Evolutionary conservation across 2,113 vertebrate species (phyloP).

Genomic region (Cyrtonyx montezumae): DNA sequence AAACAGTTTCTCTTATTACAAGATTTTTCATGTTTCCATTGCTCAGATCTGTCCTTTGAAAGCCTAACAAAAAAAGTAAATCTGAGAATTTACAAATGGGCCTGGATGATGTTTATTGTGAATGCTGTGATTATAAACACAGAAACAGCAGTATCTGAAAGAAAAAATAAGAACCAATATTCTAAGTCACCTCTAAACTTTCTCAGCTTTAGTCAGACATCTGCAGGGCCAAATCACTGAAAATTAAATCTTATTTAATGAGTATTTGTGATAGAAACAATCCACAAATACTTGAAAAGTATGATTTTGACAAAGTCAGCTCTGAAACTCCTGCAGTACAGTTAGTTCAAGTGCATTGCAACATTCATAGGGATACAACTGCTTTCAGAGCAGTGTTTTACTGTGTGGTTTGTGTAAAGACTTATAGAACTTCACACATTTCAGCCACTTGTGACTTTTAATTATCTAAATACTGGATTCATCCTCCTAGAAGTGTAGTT

Average conservation of each 20-base stretch:
- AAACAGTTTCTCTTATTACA: background rate
- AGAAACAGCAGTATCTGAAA: background rate
- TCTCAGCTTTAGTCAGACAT: background rate
- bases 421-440: background rate
- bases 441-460: background rate
- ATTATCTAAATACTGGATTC: background rate
- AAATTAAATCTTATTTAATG: background rate
- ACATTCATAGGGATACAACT: background rate
- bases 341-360: background rate
- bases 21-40: background rate
- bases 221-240: background rate
- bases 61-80: background rate
- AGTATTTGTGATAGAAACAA: background rate
- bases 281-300: background rate
- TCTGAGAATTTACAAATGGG: background rate
- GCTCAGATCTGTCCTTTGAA: background rate
- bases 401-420: fast-evolving
- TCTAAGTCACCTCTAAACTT: background rate
- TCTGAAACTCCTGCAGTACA: background rate
- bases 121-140: background rate
- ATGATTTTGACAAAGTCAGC: background rate
- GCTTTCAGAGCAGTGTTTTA: background rate
- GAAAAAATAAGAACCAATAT: background rate
- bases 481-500: background rate
- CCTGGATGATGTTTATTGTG: background rate